A percentile compares a stretch with the other conserved stretches of the same genome.
Conservation (phyloP, 2,113 vertebrate genomes). For the Lathamus discolor region DNA sequence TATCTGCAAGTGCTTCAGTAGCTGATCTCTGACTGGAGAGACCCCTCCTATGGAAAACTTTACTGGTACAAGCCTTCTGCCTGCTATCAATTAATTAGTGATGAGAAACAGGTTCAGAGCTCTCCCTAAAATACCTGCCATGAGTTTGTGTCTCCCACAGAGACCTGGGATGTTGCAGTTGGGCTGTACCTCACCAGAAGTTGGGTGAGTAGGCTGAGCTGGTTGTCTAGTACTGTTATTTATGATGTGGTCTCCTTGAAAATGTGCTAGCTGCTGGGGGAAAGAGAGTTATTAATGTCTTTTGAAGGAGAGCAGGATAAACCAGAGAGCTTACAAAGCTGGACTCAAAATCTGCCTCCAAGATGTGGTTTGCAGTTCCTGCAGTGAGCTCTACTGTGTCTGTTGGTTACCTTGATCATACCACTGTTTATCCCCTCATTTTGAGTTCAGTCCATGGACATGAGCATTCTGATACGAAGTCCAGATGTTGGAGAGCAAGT, state of each 20-base stretch:
- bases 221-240: background rate
- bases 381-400: background rate
- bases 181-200: background rate
- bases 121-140: background rate
- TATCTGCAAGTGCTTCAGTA: background rate
- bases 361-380: background rate
- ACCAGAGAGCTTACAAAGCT: background rate
- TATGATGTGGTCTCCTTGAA: conserved; percentile 1
- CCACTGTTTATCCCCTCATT: background rate
- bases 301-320: background rate
- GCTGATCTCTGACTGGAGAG: background rate
- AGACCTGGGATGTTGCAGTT: background rate
- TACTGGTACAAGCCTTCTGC: background rate
- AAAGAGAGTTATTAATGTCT: background rate
- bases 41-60: background rate
- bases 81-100: background rate
- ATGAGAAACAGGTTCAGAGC: background rate
- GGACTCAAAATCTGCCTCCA: background rate
- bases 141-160: background rate
- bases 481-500: background rate
- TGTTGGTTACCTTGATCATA: background rate
- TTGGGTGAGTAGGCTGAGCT: background rate
- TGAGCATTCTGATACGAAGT: background rate
- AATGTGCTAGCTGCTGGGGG: background rate
- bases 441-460: background rate